Percentiles rank a stretch among this genome's conserved stretches.
phyloP scores from a whole-genome alignment of 2,888 invertebrate species.

The Diachrysia chrysitis region DNA sequence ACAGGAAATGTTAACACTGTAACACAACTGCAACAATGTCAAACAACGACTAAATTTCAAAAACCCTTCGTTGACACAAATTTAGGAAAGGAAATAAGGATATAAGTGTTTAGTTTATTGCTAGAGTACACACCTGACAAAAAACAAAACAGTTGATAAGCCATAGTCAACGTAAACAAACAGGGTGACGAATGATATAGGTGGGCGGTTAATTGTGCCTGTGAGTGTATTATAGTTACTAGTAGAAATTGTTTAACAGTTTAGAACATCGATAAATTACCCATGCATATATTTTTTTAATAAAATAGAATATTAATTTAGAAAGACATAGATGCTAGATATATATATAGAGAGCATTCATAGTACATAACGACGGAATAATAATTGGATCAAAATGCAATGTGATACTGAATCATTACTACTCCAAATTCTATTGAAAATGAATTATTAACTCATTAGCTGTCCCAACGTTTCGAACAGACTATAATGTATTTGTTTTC shows the following conservation, averaged over 20 bases:
- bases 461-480: not conserved
- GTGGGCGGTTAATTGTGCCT: too few species aligned
- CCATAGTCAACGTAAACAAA: too few species aligned
- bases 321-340: conserved; percentile 25
- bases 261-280: conserved; percentile 48
- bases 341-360: conserved; percentile 36
- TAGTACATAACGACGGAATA: conserved; percentile 23
- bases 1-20: too few species aligned
- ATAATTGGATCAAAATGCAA: conserved; percentile 41
- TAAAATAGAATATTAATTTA: conserved; percentile 25
- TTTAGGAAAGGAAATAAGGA: too few species aligned
- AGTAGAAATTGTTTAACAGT: conserved; percentile 26
- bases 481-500: not conserved
- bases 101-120: too few species aligned
- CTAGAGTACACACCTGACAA: too few species aligned
- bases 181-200: too few species aligned
- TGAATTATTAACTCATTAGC: not conserved
- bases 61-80: too few species aligned
- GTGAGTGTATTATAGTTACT: conserved; percentile 33
- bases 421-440: not conserved
- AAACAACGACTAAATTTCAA: too few species aligned
- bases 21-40: too few species aligned
- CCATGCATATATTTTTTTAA: conserved; percentile 47
- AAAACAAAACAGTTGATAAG: too few species aligned
- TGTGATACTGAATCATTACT: conserved; percentile 58